Base-by-base conservation (phyloP, 92 coral and sea anemone species). In the Heliopora coerulea region DNA sequence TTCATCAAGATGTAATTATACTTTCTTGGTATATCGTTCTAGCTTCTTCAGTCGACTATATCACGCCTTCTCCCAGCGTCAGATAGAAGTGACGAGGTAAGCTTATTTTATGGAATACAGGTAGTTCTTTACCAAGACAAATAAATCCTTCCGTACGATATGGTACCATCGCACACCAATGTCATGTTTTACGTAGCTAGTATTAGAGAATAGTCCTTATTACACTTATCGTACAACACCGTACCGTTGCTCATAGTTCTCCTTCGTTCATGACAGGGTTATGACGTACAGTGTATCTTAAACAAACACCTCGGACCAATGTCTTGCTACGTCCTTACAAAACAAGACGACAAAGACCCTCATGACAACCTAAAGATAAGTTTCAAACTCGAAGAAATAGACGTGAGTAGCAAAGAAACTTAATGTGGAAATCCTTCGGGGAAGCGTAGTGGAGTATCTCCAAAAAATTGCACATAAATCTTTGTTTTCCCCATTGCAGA, bases 361-460 rank as follows among this genome's bases (percentile, higher is more conserved):
- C 44, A 52, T 27, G 30, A 33, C 52, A 37, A 70, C 50, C 39
- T 19, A 19, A 4, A 54, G 63, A 70, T 70, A 70, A 50, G 63
- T 70, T 70, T 50, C 31, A 70, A 70, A 70, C 77, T 70, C 54
- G 62, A 70, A 54, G 62, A 70, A 70, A 2, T 70, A 50, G 77
- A 70, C 49, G 54, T 15, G 17, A 54, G 46, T 19, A 58, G 63
- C 9, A 20, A 12, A 15, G 3, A 21, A 40, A 17, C 44, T 3
- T 56, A 46, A 46, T 46, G 15, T 4, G 42, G 42, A 4, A 4
- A 12, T 5, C 42, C 12, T 37, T n/a, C n/a, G n/a, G n/a, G n/a
- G n/a, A n/a, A n/a, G n/a, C n/a, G n/a, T n/a, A n/a, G n/a, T n/a
- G 42, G 5, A 37, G 5, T 37, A 4, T 37, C 42, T 12, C 42